phyloP scores from a whole-genome alignment of 2,888 invertebrate genomes.

The Ellobium chinense region DNA sequence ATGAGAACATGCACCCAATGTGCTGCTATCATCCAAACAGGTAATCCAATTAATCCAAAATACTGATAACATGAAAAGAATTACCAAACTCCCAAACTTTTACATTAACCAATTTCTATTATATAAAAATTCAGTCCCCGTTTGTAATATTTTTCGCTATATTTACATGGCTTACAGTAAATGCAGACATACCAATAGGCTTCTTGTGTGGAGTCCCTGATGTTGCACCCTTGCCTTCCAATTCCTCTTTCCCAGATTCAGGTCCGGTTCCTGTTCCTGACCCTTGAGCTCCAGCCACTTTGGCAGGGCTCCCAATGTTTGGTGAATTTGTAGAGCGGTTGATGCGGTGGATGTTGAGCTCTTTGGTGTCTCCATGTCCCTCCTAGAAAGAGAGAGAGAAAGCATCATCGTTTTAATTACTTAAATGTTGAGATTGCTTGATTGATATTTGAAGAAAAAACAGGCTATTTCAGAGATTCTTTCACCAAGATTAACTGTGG shows the following conservation, averaged over 20 bases:
- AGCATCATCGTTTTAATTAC: not conserved
- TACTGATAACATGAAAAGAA: too few relatives aligned
- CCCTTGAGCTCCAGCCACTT: not conserved
- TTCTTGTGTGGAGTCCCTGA: slow-evolving; percentile 19
- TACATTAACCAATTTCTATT: too few relatives aligned
- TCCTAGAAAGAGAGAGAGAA: too few relatives aligned
- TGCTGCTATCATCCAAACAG: too few relatives aligned
- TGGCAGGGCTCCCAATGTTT: slow-evolving; percentile 6
- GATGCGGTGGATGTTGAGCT: slow-evolving; percentile 34
- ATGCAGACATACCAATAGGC: not conserved
- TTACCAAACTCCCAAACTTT: too few relatives aligned
- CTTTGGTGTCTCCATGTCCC: slow-evolving; percentile 22
- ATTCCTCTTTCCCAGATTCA: slow-evolving; percentile 11
- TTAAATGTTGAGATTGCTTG: too few relatives aligned
- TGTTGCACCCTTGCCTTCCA: not conserved
- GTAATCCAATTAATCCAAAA: too few relatives aligned
- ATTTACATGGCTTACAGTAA: not conserved
- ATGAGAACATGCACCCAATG: too few relatives aligned
- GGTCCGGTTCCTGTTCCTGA: not conserved
- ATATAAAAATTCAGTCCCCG: too few relatives aligned
- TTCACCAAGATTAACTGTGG: too few relatives aligned
- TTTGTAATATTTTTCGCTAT: not conserved
- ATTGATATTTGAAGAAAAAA: too few relatives aligned
- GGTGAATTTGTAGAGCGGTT: not conserved
- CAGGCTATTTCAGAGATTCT: too few relatives aligned